Evolutionary conservation across 1,140 invertebrate species (phyloP).

Genomic region (Chelonus insularis): DNA sequence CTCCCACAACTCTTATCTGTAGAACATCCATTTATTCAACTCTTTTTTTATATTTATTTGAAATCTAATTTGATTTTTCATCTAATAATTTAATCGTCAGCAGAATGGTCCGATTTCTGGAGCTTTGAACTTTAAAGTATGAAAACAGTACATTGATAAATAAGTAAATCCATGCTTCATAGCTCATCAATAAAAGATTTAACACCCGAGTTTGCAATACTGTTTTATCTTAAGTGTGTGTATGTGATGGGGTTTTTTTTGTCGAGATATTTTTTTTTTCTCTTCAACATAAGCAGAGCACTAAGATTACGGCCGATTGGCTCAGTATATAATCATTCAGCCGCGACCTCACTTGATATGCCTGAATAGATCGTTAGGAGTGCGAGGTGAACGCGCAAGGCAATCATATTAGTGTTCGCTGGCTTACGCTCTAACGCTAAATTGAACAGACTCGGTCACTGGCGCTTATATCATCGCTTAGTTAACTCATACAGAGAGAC

Average conservation of each 20-base stretch:
- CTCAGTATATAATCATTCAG: constrained; percentile 14
- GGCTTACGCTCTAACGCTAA: constrained; percentile 12
- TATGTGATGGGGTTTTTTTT: not conserved
- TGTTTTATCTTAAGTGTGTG: not conserved
- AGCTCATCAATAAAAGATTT: constrained; percentile 4
- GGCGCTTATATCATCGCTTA: constrained; percentile 13
- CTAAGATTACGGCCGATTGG: constrained; percentile 20
- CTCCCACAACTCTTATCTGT: no score
- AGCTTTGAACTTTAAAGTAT: no score
- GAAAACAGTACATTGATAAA: no score
- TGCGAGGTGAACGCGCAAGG: not conserved
- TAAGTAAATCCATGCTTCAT: not conserved
- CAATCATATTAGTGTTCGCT: constrained; percentile 1
- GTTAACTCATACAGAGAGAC: constrained; percentile 13
- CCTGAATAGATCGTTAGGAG: constrained; percentile 13
- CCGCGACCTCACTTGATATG: constrained; percentile 14
- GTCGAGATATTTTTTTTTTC: not conserved
- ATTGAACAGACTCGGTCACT: constrained; percentile 19
- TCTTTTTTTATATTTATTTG: no score
- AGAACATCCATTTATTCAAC: no score
- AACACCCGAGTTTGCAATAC: not conserved
- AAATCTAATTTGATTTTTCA: no score
- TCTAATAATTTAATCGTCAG: no score
- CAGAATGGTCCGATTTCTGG: no score
- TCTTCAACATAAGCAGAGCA: not conserved